These are phyloP conservation scores for Chymomyza costata DNA, from an alignment of 1,140 invertebrate species.

Conservation along the genomic window DNA sequence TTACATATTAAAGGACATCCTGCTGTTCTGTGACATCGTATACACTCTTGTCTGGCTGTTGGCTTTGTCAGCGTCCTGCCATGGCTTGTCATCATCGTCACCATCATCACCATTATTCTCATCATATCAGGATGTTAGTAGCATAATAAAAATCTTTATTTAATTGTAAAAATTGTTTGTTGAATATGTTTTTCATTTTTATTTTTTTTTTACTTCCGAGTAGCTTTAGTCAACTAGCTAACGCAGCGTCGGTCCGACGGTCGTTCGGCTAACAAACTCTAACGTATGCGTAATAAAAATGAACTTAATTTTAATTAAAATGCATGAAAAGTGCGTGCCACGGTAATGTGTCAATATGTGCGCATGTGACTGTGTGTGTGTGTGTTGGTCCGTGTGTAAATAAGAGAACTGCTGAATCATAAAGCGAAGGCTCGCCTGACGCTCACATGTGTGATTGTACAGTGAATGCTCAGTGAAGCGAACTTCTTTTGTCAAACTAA, in stretches of 20 bases:
- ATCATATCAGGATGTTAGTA: too few relatives aligned
- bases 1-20: conserved; percentile 30
- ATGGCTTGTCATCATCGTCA: too few relatives aligned
- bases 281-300: conserved; percentile 57
- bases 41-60: neutral
- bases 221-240: conserved; percentile 29
- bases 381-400: conserved; percentile 1
- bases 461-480: too few relatives aligned
- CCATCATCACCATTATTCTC: too few relatives aligned
- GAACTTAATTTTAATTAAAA: conserved; percentile 74
- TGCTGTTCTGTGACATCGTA: conserved; percentile 7
- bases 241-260: conserved; percentile 13
- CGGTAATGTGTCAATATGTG: too few relatives aligned
- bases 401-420: conserved; percentile 48
- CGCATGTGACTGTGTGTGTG: conserved; percentile 12
- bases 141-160: conserved; percentile 74
- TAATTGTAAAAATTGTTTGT: conserved; percentile 66
- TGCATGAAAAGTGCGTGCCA: conserved; percentile 59
- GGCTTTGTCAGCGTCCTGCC: neutral
- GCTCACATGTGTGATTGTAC: conserved; percentile 2
- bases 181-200: neutral
- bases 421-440: conserved; percentile 27
- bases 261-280: neutral
- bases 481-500: too few relatives aligned
- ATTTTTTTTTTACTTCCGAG: neutral